Evolutionary conservation across 2,797 vertebrate genomes (phyloP), one percentile per base, ranked within the genome.

Genomic region (Syngnathus acus): DNA sequence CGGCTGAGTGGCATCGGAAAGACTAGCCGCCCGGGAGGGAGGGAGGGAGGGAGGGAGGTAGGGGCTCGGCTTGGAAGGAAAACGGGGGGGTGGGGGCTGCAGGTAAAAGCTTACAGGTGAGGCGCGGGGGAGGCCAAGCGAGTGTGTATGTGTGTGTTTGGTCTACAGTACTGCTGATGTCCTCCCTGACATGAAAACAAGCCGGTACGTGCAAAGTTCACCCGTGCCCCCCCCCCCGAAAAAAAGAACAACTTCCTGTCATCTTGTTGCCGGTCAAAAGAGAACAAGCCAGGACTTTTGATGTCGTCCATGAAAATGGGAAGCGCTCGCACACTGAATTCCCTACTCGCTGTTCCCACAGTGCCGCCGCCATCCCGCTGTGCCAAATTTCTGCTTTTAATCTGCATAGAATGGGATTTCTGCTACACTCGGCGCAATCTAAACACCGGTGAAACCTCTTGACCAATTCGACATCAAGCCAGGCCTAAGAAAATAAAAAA

Each of bases 1-100:
- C 90, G 90, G 89, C 87, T 92, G 87, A 92, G 87, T 87, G 89
- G 78, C 83, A 87, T 85, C 78, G 84, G 88, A 91, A 88, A 88
- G 79, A 82, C 79, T 77, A 77, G 67, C 76, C 17, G 40, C 21
- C 50, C 51, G 63, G 69, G 26, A 73, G 70, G 64, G 26, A 32
- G 26, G 1, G 26, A 26, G 26, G 23, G 23, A 26, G 26, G 26
- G 26, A 26, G 26, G 1, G 26, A 26, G 26, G 26, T 0, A 32
- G 26, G 26, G 26, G 26, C 26, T 32, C 17, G 40, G 23, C 50
- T 51, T 62, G 69, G 26, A 73, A 69, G 64, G 67, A 40, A 19
- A 68, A n/a, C 19, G 66, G 19, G 64, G 42, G 55, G 65, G 26
- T n/a, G 21, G 57, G 61, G 54, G 76, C 66, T 43, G 61, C 73